Evolutionary conservation across 1,140 invertebrate genomes (phyloP), one percentile per base, ranked within the genome.

Genomic region (Pseudomyrmex pallidus): DNA sequence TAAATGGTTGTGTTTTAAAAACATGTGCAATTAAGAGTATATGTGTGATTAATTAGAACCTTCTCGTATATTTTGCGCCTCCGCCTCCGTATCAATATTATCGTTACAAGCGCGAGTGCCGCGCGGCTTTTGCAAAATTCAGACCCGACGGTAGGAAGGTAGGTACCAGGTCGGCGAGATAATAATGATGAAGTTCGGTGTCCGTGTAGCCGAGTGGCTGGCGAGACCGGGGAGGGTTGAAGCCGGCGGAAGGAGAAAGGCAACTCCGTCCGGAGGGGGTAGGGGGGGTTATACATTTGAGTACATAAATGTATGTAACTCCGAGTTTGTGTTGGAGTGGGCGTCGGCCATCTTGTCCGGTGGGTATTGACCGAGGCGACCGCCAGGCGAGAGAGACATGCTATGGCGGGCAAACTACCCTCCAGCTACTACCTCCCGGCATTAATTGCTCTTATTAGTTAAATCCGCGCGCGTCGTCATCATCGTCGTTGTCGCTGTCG

Each of bases 231-330:
- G 90, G 76, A 91, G 90, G 90, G 91, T 91, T 91, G 90, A 90
- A 90, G 77, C 88, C 74, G 86, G 89, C 90, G 91, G 90, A 91
- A 91, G 90, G 92, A 91, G 91, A 90, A 92, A 91, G 91, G 91
- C 92, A 93, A 92, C 91, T 92, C 88, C 88, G 91, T 92, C 86
- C 92, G 90, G 86, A 91, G 90, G 87, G 90, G 92, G 91, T 22
- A 46, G 74, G 74, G 76, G 93, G 92, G 91, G 92, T 94, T 94
- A 94, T 94, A 94, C 93, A 94, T 94, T 94, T 94, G 92, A 94
- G 93, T 94, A 94, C 93, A 94, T 94, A 94, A 94, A 94, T 94
- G 93, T 94, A 94, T 93, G 93, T 94, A 94, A 94, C 93, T 94
- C 93, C 92, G 92, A 92, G 93, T 91, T 92, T 92, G 93, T 93